Base-by-base conservation (phyloP, 2,888 invertebrate species). In the Thymelicus sylvestris region DNA sequence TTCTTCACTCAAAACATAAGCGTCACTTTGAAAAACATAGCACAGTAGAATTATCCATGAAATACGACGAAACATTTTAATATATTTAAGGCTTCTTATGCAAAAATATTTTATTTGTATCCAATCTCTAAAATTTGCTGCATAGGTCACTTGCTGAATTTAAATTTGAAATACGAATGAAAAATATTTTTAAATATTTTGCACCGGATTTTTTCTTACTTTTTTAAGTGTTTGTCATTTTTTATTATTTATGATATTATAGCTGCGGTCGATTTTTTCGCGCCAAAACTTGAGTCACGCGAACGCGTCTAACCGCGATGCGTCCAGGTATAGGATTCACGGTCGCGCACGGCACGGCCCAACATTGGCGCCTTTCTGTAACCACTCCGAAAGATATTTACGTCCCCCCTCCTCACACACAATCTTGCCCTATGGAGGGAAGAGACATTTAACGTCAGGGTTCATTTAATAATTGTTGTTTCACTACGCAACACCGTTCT, bases 261-360 rank as follows among this genome's bases (percentile, higher is more conserved):
- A 55, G 6, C 31, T 39, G 39, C 12, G 24, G 50, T 63, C 13
- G 48, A 59, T 48, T 48, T 59, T 64, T 77, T 79, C 74, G 73
- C 79, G 79, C 78, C 74, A 62, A 71, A 74, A 73, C 59, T 67
- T 67, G 13, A 65, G 65, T 44, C 75, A 78, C 74, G 75, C 60
- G 74, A 75, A 79, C 75, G 83, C 91, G 90, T 88, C 89, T 81
- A 83, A 73, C 66, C 88, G 79, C 84, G 76, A 72, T 81, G 86
- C 81, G 80, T 76, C 79, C 65, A 73, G 57, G 48, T 61, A 41
- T 61, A 44, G 39, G 69, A 76, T 70, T 70, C 65, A 65, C 74
- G 65, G 48, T 61, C 48, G 64, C 67, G 31, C 39, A 67, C 73
- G 63, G 31, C 31, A 31, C 31, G 55, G 52, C 72, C 69, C 68